A percentile compares a stretch with the other conserved stretches of the same genome.
phyloP scores from a whole-genome alignment of 2,113 vertebrate genomes.

The Prunella fulvescens region DNA sequence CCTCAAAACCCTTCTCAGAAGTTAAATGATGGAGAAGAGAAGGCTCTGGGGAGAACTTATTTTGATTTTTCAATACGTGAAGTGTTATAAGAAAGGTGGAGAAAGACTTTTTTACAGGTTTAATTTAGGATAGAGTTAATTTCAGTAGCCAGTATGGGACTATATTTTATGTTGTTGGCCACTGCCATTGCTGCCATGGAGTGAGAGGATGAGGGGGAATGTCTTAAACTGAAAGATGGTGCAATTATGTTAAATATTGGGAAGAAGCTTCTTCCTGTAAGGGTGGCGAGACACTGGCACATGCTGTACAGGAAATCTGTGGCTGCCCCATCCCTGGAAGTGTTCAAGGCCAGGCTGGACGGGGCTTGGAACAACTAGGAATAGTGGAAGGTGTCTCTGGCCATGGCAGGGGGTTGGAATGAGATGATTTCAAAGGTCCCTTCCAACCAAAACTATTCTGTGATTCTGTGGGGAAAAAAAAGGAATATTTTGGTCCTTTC shows the following conservation, averaged over 20 bases:
- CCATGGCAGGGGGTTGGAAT: background rate
- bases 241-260: background rate
- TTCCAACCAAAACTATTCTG: background rate
- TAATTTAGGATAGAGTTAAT: background rate
- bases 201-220: background rate
- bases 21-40: background rate
- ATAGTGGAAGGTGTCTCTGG: background rate
- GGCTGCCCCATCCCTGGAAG: background rate
- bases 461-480: background rate
- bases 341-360: accelerated
- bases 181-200: background rate
- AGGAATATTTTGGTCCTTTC: background rate
- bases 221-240: background rate
- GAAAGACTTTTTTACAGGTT: background rate
- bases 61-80: background rate
- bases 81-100: background rate
- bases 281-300: background rate
- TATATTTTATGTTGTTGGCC: background rate
- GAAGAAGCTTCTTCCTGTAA: background rate
- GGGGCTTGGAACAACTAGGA: accelerated
- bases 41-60: background rate
- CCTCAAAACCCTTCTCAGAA: background rate
- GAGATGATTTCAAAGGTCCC: background rate
- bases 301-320: background rate
- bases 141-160: background rate